Evolutionary conservation across 2,113 vertebrate species (phyloP).

Genomic region (Hippocampus comes): DNA sequence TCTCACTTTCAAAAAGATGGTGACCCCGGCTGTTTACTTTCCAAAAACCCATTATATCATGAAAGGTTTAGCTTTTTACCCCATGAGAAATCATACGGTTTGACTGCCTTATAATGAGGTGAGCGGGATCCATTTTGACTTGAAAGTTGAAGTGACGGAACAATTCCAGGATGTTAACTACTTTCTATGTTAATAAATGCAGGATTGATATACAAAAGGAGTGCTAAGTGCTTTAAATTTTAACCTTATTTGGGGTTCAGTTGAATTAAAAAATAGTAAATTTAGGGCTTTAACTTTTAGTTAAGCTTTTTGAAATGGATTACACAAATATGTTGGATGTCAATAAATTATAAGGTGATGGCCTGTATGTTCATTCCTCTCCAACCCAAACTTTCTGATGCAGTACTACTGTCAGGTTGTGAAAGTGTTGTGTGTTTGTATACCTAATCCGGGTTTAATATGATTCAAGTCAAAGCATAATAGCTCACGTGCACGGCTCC

Average conservation of each 20-base stretch:
- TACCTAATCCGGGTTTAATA: constrained; percentile 45
- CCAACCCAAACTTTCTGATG: background rate
- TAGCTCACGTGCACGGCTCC: constrained; percentile 60
- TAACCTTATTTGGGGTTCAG: background rate
- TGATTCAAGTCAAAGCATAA: constrained; percentile 67
- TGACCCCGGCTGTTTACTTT: too few species aligned
- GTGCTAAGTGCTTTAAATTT: background rate
- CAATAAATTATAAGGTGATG: background rate
- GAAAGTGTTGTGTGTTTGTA: constrained; percentile 15
- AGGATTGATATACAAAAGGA: background rate
- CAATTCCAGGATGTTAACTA: too few species aligned
- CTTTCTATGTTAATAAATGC: too few species aligned
- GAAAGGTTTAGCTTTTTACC: too few species aligned
- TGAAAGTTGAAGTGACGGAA: background rate
- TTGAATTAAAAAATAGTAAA: background rate
- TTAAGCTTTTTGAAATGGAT: background rate
- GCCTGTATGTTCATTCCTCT: background rate
- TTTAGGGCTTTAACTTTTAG: background rate
- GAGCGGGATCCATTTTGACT: background rate
- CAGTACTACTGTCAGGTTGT: background rate
- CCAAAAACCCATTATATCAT: too few species aligned
- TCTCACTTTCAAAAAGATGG: too few species aligned
- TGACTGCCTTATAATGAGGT: background rate
- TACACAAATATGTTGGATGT: too few species aligned
- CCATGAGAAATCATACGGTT: too few species aligned